Percentiles rank a stretch among this genome's conserved stretches.
These are phyloP conservation scores for Stigmatopora argus DNA, from an alignment of 2,113 vertebrate species.

Conservation along the genomic window DNA sequence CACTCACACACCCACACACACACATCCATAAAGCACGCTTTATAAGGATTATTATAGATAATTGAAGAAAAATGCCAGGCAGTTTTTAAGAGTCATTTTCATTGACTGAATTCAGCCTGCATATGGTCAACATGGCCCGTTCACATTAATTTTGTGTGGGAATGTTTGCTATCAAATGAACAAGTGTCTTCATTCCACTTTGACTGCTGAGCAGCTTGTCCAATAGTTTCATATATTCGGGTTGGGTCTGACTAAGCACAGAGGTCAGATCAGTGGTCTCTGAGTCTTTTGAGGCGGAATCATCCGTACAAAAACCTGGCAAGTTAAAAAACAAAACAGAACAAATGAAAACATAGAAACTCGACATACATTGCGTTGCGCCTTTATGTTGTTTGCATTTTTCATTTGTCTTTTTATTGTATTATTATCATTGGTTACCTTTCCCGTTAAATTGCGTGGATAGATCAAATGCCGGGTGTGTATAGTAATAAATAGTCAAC, in stretches of 20 bases:
- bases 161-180: neutral
- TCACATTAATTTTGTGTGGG: neutral
- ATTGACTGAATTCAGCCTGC: neutral
- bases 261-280: neutral
- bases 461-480: too few species aligned
- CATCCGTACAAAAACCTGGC: slow-evolving; percentile 36
- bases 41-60: too few species aligned
- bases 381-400: too few species aligned
- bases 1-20: too few species aligned
- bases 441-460: too few species aligned
- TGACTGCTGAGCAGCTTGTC: neutral
- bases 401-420: too few species aligned
- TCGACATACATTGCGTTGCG: too few species aligned
- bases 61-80: too few species aligned
- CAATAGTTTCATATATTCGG: rapidly evolving
- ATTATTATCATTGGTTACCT: too few species aligned
- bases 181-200: rapidly evolving
- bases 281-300: neutral
- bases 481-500: neutral
- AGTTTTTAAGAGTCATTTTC: neutral
- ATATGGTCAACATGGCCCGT: neutral
- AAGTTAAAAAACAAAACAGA: neutral
- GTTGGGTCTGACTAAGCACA: rapidly evolving
- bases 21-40: too few species aligned
- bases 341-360: neutral